Conservation (phyloP, 2,113 vertebrate genomes). For the Xyrauchen texanus region DNA sequence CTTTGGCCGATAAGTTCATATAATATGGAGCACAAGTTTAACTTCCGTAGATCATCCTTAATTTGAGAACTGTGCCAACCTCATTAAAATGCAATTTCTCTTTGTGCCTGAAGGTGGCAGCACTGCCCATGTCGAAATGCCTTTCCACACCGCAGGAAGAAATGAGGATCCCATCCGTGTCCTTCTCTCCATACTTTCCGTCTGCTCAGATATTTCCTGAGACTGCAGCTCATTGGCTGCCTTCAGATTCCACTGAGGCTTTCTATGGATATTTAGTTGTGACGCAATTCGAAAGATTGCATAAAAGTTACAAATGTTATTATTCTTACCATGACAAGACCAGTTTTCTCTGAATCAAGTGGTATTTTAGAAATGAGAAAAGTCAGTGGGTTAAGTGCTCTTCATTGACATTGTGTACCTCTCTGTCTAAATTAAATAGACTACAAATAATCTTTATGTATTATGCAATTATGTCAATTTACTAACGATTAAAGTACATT, state of each 20-base stretch:
- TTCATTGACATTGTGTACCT: no score
- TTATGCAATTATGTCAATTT: no score
- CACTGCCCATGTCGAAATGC: slow-evolving; percentile 4
- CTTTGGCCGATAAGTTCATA: background rate
- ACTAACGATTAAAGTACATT: no score
- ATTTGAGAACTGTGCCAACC: background rate
- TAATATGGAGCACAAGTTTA: background rate
- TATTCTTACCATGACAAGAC: background rate
- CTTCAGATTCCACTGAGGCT: background rate
- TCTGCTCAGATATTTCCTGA: background rate
- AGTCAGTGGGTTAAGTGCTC: no score
- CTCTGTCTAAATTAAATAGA: no score
- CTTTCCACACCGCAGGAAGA: background rate
- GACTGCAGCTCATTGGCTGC: background rate
- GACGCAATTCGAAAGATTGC: background rate
- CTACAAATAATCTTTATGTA: no score
- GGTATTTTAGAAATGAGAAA: no score
- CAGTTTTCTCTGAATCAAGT: background rate
- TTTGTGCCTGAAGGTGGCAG: slow-evolving; percentile 53
- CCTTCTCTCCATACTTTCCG: background rate
- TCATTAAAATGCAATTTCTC: slow-evolving; percentile 21
- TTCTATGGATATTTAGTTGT: background rate
- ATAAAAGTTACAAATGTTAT: background rate
- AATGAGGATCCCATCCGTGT: background rate
- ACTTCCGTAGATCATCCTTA: background rate